Evolutionary conservation across 2,888 invertebrate species (phyloP).

Genomic region (Luffia ferchaultella): DNA sequence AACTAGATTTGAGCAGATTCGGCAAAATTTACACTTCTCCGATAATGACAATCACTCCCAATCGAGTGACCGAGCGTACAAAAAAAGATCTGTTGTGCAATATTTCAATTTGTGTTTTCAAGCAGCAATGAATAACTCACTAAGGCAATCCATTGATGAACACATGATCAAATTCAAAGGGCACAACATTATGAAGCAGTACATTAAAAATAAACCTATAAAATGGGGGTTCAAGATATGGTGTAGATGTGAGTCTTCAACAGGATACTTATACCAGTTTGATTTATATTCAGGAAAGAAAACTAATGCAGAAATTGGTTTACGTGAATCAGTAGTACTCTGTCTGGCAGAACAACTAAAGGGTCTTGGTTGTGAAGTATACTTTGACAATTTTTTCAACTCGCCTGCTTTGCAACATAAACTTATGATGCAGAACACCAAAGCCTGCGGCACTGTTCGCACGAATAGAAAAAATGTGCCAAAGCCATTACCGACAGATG

Average conservation of each 20-base stretch:
- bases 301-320: conserved; percentile 12
- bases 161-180: conserved; percentile 10
- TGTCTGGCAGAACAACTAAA: conserved; percentile 8
- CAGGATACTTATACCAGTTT: conserved; percentile 10
- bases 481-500: conserved; percentile 12
- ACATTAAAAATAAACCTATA: conserved; percentile 8
- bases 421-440: conserved; percentile 14
- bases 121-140: conserved; percentile 9
- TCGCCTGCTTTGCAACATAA: conserved; percentile 11
- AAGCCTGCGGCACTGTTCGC: conserved; percentile 16
- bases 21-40: conserved; percentile 12
- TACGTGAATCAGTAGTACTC: conserved; percentile 12
- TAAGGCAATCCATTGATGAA: conserved; percentile 9
- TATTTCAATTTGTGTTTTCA: conserved; percentile 11
- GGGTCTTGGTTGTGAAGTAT: conserved; percentile 14
- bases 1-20: conserved; percentile 12
- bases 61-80: conserved; percentile 10
- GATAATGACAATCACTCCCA: conserved; percentile 12
- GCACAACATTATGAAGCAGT: conserved; percentile 1
- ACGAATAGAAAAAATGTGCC: conserved; percentile 15
- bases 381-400: conserved; percentile 3
- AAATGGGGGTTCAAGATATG: conserved; percentile 11
- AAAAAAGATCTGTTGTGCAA: conserved; percentile 11
- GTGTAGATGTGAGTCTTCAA: conserved; percentile 11
- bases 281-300: conserved; percentile 11